A percentile compares a stretch with the other conserved stretches of the same genome.
Conservation (phyloP, 2,113 vertebrate species). For the Percopsis transmontana region DNA sequence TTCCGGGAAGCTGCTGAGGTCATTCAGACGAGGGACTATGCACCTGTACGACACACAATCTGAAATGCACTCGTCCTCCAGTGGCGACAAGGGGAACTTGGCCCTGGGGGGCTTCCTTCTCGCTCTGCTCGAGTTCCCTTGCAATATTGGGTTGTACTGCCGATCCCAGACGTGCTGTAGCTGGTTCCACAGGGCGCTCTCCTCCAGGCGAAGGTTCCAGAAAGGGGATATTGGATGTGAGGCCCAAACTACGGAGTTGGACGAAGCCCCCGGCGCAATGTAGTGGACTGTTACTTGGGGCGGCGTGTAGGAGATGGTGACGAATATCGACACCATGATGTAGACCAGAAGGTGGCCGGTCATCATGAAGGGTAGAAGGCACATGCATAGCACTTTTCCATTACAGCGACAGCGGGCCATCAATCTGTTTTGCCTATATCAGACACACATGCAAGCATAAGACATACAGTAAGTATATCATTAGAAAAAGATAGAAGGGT, state of each 20-base stretch:
- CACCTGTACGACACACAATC: constrained; percentile 47
- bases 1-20: constrained; percentile 68
- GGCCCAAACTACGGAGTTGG: constrained; percentile 55
- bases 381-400: constrained; percentile 75
- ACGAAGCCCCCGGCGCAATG: constrained; percentile 69
- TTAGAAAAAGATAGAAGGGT: neutral
- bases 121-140: constrained; percentile 45
- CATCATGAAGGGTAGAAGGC: constrained; percentile 80
- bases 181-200: constrained; percentile 77
- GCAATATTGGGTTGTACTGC: constrained; percentile 73
- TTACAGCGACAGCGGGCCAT: constrained; percentile 79
- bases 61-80: constrained; percentile 29
- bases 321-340: constrained; percentile 75
- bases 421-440: constrained; percentile 33
- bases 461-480: neutral
- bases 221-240: constrained; percentile 72
- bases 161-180: constrained; percentile 77
- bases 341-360: constrained; percentile 78
- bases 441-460: constrained; percentile 10
- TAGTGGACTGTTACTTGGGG: constrained; percentile 71
- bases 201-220: constrained; percentile 76
- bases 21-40: constrained; percentile 34
- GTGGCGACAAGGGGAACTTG: neutral
- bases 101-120: constrained; percentile 7
- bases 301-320: constrained; percentile 75